Evolutionary conservation across 2,888 invertebrate genomes (phyloP), one percentile per base, ranked within the genome.

Genomic region (Drosophila pseudotalamancana): DNA sequence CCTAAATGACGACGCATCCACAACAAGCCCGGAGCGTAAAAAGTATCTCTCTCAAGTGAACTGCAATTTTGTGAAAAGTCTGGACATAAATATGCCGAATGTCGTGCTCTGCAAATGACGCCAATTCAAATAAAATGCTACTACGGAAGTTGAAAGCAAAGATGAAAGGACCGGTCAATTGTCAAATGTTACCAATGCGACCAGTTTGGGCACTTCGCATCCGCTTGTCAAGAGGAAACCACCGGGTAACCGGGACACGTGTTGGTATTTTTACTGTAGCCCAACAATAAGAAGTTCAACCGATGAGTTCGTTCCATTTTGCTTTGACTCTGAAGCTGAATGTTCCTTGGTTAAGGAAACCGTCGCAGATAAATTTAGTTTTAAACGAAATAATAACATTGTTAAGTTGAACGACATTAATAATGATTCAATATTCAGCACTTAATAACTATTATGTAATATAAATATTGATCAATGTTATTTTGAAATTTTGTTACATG

Each of bases 361-460:
- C 11, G 27, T 29, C 11, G 35, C 35, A 16, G 5, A 35, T 35
- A 35, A 18, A 18, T 27, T 35, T 35, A 35, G 3, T 18, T 11
- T n/a, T 5, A 31, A 37, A 37, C 19, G 19, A 37, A 37, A n/a
- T 23, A 35, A 37, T 29, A 49, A 49, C n/a, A 49, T 49, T 49
- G 37, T 49, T 2, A 49, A 34, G 6, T 35, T 43, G 9, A 53
- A 43, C 27, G 53, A 35, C 6, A 53, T 53, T 43, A 53, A 50
- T 42, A 39, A 50, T 21, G 29, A 49, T 54, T 34, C 35, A 19
- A 54, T 43, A 23, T 53, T 42, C 12, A 42, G 42, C 27, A 49
- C 49, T 49, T 35, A 59, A 18, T 31, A 50, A 50, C n/a, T 45
- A 11, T 51, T 51, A 51, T 59, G 45, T 45, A 51, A 53, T 27